Base-by-base conservation (phyloP, 2,113 vertebrate genomes). In the Pangasianodon gigas region DNA sequence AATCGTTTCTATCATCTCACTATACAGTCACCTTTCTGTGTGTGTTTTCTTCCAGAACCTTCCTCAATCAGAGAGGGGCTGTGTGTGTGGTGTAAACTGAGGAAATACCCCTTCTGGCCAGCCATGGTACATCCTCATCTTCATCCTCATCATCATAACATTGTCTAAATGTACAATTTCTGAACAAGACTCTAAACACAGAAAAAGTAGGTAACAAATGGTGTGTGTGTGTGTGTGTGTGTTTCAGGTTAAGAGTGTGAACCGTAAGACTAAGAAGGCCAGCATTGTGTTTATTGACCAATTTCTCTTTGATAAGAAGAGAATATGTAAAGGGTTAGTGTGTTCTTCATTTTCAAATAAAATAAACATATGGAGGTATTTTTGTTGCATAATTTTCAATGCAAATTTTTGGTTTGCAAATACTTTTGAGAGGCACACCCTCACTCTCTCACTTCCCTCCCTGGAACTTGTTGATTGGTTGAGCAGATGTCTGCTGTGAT, bases 211-310 rank as follows among this genome's bases (percentile, higher is more conserved):
- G 69, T 74, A 77, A 48, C 19, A 46, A 41, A 74, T 74, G 4
- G 41, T 74, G 37, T 75, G 32, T 41, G 44, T 56, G 29, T 83
- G 81, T 58, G 54, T 46, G 52, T 1, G 48, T 88, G 89, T 85
- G 60, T 86, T 9, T 58, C 94, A 99, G 97, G 96, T 99, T 0
- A 99, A 97, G 93, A 95, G 92, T 2, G 95, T 99, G 86, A 96
- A 96, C 85, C 91, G 83, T 86, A 99, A 97, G 87, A 93, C 91
- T 1, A 96, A 88, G 74, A 98, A 96, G 91, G 98, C 97, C 4
- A 97, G 93, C 44, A 94, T 99, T 67, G 41, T 98, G 60, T 96
- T 98, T 41, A 95, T 99, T 83, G 98, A 99, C 21, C 90, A 94
- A 46, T 87, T 86, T 18, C 92, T 94, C 2, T 93, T 93, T 85